Evolutionary conservation across 1,140 invertebrate genomes (phyloP), one percentile per base, ranked within the genome.

Genomic region (Portunus trituberculatus): DNA sequence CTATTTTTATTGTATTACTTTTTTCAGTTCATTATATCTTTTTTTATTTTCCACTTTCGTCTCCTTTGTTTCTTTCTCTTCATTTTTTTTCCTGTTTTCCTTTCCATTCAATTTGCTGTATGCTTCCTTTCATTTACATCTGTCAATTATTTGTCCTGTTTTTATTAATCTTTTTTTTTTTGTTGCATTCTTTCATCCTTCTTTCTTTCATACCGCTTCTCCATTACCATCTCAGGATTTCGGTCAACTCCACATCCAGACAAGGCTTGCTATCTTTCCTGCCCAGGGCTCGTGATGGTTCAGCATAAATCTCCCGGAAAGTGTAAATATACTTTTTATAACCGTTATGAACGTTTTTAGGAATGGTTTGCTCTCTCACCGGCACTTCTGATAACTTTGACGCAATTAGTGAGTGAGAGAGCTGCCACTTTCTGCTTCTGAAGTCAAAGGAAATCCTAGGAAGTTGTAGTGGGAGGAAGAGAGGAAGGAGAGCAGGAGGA

Each of bases 401-500:
- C 4, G 67, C 67, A 76, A 76, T 76, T 76, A 76, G 67, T 76
- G 67, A 7, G 67, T 76, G 67, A n/a, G 67, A 76, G 67, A 8
- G 67, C 67, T 76, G 67, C 67, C 67, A 8, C 67, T 76, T 76
- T 76, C 67, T 76, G 67, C 67, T n/a, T 76, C 67, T 76, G 67
- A n/a, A 76, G 67, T 90, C 39, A 46, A 46, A 46, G 32, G 16
- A 89, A 89, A 90, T n/a, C n/a, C 52, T 59, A 3, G 88, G 88
- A 52, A 28, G 88, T 28, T 90, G 88, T 45, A 4, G 10, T 31
- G 88, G 52, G 52, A 59, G 16, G 52, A 10, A 59, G 52, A 59
- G 52, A 59, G 52, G 52, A 59, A 59, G 52, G 52, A 59, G 16
- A 20, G 16, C 52, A 59, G 52, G 52, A 20, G 16, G 52, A 1